Base-by-base conservation (phyloP, 1,140 invertebrate species). In the Drosophila trapezifrons region DNA sequence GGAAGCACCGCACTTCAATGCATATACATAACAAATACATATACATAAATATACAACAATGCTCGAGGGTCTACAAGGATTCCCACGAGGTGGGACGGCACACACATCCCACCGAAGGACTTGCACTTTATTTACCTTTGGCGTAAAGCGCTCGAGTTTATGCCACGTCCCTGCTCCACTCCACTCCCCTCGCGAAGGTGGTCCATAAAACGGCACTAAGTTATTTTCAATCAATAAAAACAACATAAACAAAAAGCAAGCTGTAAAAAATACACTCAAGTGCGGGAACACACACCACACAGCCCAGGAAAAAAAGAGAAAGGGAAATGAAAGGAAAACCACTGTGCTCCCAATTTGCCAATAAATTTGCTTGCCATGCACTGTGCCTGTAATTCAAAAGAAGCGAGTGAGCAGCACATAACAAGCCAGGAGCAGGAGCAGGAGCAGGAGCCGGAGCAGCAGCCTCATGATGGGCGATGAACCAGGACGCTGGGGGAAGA, bases 171-270 rank as follows among this genome's bases (percentile, higher is more conserved):
- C 37, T 6, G 17, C 38, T 17, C 27, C 20, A 15, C 18, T 40
- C 29, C 25, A n/a, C 47, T n/a, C 52, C 20, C 12, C 43, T 47
- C 60, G 51, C 70, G 49, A 49, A 27, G 57, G 58, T 40, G 67
- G 76, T 65, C 58, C 84, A 87, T 84, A 87, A 89, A 87, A 83
- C 80, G 77, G 49, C 84, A 80, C 84, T 87, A 87, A 87, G 84
- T 87, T 87, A 87, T 87, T 87, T 87, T 87, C 84, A 87, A 87
- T 87, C 84, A 87, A 87, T 87, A 87, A 87, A 87, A 87, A 89
- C 72, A 87, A 87, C 84, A 87, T 89, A 89, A 87, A 89, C 84
- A 87, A 87, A 83, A 59, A 66, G 76, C 72, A 84, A 89, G 84
- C 84, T 80, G 85, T 89, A 87, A 87, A 87, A 87, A 80, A 84